A percentile compares a stretch with the other conserved stretches of the same genome.
Evolutionary conservation across 2,113 vertebrate genomes (phyloP).

Genomic region (Grammomys surdaster): DNA sequence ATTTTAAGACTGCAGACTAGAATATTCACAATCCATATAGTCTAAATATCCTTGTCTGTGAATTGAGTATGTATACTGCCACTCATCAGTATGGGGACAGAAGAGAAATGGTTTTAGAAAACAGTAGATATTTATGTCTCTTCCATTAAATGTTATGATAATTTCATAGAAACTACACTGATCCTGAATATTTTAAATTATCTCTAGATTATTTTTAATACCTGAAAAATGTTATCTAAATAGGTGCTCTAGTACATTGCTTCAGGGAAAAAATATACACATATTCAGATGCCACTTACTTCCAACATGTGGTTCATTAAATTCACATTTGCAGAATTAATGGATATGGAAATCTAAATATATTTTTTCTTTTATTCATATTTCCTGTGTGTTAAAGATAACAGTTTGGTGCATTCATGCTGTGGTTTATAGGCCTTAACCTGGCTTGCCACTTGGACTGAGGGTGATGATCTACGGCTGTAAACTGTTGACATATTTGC

Average conservation of each 20-base stretch:
- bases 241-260: background rate
- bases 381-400: constrained; percentile 41
- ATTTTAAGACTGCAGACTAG: constrained; percentile 18
- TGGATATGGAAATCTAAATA: background rate
- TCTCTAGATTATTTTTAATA: background rate
- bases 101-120: background rate
- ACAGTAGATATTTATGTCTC: background rate
- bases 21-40: constrained; percentile 33
- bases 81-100: background rate
- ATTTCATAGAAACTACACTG: background rate
- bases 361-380: constrained; percentile 30
- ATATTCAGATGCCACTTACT: background rate
- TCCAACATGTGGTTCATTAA: background rate
- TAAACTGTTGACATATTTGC: background rate
- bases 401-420: background rate
- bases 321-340: background rate
- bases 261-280: background rate
- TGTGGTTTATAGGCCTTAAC: constrained; percentile 9
- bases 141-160: background rate
- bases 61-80: background rate
- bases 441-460: constrained; percentile 47
- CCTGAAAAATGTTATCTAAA: background rate
- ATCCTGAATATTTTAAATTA: background rate
- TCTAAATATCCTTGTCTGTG: constrained; percentile 17
- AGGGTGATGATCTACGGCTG: background rate